Conservation (phyloP, 2,888 invertebrate species). For the Epinotia bilunana region DNA sequence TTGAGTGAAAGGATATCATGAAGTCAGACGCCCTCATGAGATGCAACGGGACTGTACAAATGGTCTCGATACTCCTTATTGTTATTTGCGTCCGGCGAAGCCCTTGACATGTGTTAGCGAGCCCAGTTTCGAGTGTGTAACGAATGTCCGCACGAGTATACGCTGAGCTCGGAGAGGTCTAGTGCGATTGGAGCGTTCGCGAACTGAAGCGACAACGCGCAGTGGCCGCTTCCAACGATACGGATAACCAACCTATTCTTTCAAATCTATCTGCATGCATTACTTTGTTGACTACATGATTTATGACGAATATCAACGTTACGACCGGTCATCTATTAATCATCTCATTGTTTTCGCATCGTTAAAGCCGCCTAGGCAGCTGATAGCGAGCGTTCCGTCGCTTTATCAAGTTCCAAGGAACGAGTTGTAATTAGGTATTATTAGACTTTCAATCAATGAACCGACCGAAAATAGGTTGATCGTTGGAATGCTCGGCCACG, state of each 20-base stretch:
- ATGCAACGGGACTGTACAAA: slow-evolving; percentile 44
- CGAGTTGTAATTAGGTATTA: slow-evolving; percentile 37
- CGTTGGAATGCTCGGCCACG: slow-evolving; percentile 76
- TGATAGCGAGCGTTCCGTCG: slow-evolving; percentile 28
- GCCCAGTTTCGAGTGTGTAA: slow-evolving; percentile 60
- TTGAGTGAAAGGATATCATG: background rate
- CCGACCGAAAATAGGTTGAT: slow-evolving; percentile 75
- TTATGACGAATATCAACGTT: slow-evolving; percentile 28
- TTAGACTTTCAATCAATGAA: slow-evolving; percentile 46
- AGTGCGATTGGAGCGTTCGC: slow-evolving; percentile 82
- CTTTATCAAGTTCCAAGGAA: slow-evolving; percentile 32
- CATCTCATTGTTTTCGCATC: slow-evolving; percentile 43
- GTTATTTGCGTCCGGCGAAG: slow-evolving; percentile 34
- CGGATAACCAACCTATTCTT: slow-evolving; percentile 67
- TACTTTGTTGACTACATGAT: slow-evolving; percentile 33
- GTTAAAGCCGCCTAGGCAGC: slow-evolving; percentile 32
- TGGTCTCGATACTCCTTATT: slow-evolving; percentile 35
- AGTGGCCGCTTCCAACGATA: slow-evolving; percentile 70
- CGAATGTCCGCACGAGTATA: slow-evolving; percentile 63
- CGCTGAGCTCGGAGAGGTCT: slow-evolving; percentile 78
- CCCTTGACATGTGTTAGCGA: slow-evolving; percentile 54
- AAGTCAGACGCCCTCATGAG: slow-evolving; percentile 44
- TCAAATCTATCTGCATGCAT: slow-evolving; percentile 38
- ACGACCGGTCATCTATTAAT: slow-evolving; percentile 45
- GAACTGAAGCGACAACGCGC: slow-evolving; percentile 71